Evolutionary conservation across 37 sponge, comb jelly and placozoan species (phyloP), one percentile per base, ranked within the genome.

Genomic region (Ephydatia muelleri): DNA sequence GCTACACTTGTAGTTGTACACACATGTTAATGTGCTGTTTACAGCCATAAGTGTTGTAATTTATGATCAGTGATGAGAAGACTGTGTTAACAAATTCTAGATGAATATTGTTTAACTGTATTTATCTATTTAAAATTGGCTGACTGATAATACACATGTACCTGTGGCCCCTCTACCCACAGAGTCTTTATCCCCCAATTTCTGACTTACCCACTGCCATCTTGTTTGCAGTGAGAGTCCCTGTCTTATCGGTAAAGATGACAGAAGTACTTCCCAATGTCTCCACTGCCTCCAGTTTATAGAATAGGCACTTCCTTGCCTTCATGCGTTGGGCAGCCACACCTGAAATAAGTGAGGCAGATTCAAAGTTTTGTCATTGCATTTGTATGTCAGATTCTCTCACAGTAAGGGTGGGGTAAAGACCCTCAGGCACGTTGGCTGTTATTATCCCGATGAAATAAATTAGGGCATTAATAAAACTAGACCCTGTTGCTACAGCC

Each of bases 371-470:
- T 21, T 19, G 43, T 14, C 16, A 57, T 19, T 57, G 57, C 1
- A 11, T 57, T 14, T 11, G 16, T 4, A 6, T 43, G 6, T 14
- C 16, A 57, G 0, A 14, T 57, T 1, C 95, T 92, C 68, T n/a
- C n/a, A 98, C 98, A 39, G 99, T 98, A 65, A 98, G 97, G 29
- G 99, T 98, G 28, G 99, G 97, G 6, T 96, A 89, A 1, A 98
- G 90, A 1, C 99, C 99, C 77, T 98, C 99, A 21, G 99, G 99
- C 0, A 98, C 99, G 82, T 98, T 98, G 73, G 99, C 99, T 32
- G 96, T 95, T 31, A 98, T 88, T 57, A 98, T 98, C 12, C 97
- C 95, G 69, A 98, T 96, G 67, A 98, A 87, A 79, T 92, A 96
- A 67, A 96, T 77, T 48, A 96, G 85, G 48, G 95, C 93, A 47